Base-by-base conservation (phyloP, 2,888 invertebrate genomes). In the Leistus spinibarbis region DNA sequence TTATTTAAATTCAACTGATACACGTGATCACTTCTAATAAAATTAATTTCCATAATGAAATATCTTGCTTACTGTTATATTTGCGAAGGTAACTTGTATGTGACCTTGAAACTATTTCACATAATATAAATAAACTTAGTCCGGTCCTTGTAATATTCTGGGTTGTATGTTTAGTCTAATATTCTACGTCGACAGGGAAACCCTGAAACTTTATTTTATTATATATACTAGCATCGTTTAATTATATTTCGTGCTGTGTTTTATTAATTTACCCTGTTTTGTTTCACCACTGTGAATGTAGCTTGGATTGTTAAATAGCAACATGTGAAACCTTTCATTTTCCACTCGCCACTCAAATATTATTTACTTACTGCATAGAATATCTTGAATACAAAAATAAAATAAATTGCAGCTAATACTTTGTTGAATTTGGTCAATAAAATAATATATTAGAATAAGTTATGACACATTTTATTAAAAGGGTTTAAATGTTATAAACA, bases 201-300 rank as follows among this genome's bases (percentile, higher is more conserved):
- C 40, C 40, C 40, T 40, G 40, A 40, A 40, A 7, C 40, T 40
- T 19, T 60, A 1, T 60, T 16, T 19, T 19, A 60, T 60, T 60
- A 4, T 40, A 40, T 40, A 40, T 1, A 60, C 60, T 17, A 60
- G 13, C 10, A 60, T 19, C 60, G 16, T 60, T 60, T 60, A 60
- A 60, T 60, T 60, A 60, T 60, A 10, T 19, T 2, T 60, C 7
- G 40, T 7, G 0, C 3, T 57, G 1, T 60, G 19, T 60, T 60
- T 19, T n/a, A 60, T 60, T 60, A 60, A 60, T 60, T 60, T 60
- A 60, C 17, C 20, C 16, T 19, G 60, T 60, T 40, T 60, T 60
- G 60, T 20, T 60, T 60, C 17, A n/a, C 3, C 20, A 20, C 53
- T 56, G 7, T 60, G 40, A 10, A 5, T 60, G 60, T 7, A 16